Evolutionary conservation across 2,888 invertebrate genomes (phyloP), one percentile per base, ranked within the genome.

Genomic region (Thereva unica): DNA sequence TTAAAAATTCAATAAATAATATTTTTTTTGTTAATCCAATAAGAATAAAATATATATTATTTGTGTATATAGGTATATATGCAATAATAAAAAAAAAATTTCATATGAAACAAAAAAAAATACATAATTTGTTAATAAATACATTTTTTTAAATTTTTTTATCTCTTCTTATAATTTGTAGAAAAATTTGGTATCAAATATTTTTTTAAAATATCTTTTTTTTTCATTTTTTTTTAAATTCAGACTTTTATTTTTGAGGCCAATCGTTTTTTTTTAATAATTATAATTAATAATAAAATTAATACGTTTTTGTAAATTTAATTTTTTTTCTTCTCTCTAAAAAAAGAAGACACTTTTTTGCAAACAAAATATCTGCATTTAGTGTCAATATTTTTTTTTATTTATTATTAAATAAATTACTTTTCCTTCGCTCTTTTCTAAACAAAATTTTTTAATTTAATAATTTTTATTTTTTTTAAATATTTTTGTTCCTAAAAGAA

Each of bases 121-220:
- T 23, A 23, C 23, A 23, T 23, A 23, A 23, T 23, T 49, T 47
- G 42, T 64, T 67, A 63, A 67, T 67, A 67, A 64, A 67, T 67
- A 64, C 64, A 64, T 49, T 66, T 66, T 50, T 55, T 57, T 67
- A 47, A 52, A 41, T 47, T n/a, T 50, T 9, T 38, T 50, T 50
- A 45, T 47, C 52, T 59, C 41, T 59, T 42, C 34, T 65, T 50
- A 41, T 67, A 64, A 68, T 67, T 57, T 67, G 64, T 68, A 68
- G 66, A 68, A 67, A 67, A 71, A 70, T 72, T 71, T 71, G 71
- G 70, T 72, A 72, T 72, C 71, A 67, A 71, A 71, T 67, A 68
- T 69, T 64, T 67, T 63, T 64, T 64, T 50, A 64, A 23, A 23
- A 23, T 23, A 23, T 23, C 23, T 1, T 23, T 23, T 23, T 23